Evolutionary conservation across 1,140 invertebrate genomes (phyloP).

Genomic region (Rhyzopertha dominica): DNA sequence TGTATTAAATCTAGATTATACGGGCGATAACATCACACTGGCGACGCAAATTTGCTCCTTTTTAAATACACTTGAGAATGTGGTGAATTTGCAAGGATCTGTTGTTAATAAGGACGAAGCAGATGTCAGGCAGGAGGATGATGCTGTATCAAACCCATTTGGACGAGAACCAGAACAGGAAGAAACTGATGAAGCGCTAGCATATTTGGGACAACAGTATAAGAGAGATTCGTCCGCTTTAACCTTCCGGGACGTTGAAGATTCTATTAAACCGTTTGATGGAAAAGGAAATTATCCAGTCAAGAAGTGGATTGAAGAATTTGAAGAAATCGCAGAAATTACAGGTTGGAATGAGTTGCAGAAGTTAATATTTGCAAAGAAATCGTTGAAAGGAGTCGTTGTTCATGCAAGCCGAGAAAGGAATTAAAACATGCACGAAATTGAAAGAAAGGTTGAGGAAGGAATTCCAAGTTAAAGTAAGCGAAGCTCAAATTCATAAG

Average conservation of each 20-base stretch:
- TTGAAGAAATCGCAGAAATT: conserved; percentile 17
- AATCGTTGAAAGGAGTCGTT: conserved; percentile 16
- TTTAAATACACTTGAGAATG: conserved; percentile 1
- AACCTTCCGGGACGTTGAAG: conserved; percentile 18
- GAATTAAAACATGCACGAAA: conserved; percentile 8
- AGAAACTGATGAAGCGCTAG: conserved; percentile 1
- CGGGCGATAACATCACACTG: conserved; percentile 1
- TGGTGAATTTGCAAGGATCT: not conserved
- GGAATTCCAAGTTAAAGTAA: conserved; percentile 14
- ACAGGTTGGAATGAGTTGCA: conserved; percentile 19
- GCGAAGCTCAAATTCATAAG: conserved; percentile 15
- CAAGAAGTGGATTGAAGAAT: conserved; percentile 18
- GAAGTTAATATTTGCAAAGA: conserved; percentile 21
- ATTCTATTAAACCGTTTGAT: conserved; percentile 14
- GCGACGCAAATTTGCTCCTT: not conserved
- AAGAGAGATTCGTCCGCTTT: too few species aligned
- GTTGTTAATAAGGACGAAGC: too few species aligned
- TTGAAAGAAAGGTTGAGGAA: conserved; percentile 16
- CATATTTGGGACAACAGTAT: not conserved
- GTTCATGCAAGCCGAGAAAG: conserved; percentile 15
- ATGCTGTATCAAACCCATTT: too few species aligned
- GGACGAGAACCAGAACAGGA: too few species aligned
- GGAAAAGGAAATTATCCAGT: conserved; percentile 16
- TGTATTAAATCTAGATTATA: conserved; percentile 7
- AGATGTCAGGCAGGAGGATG: too few species aligned